These are phyloP conservation scores for Eueides isabella DNA, from an alignment of 1,140 invertebrate genomes.

Conservation along the genomic window DNA sequence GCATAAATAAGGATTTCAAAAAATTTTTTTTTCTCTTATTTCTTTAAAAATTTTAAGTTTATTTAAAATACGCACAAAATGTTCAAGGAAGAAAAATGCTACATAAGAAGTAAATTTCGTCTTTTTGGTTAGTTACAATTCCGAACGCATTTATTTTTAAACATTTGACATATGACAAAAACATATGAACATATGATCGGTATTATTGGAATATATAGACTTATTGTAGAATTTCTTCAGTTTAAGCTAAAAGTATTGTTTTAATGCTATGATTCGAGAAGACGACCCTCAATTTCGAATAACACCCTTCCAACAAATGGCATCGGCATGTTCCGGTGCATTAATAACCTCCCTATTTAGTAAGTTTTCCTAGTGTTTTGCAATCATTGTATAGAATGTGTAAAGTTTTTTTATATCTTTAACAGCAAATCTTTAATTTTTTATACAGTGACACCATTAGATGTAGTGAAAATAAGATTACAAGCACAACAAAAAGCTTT, in stretches of 20 bases:
- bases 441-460: constrained; percentile 96
- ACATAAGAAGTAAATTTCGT: not conserved
- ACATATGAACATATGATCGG: constrained; percentile 40
- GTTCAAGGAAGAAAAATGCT: no score
- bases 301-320: constrained; percentile 93
- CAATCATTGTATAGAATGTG: not conserved
- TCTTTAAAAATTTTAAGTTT: no score
- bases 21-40: no score
- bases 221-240: constrained; percentile 12
- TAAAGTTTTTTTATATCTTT: not conserved
- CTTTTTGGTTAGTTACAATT: not conserved
- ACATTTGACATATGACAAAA: constrained; percentile 26
- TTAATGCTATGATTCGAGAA: constrained; percentile 77
- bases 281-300: constrained; percentile 90
- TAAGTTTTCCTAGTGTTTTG: constrained; percentile 79
- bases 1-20: no score
- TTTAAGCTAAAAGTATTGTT: constrained; percentile 23
- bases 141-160: not conserved
- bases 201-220: constrained; percentile 9
- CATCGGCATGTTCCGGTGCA: constrained; percentile 94
- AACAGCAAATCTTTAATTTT: constrained; percentile 1
- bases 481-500: constrained; percentile 95
- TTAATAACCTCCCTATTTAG: constrained; percentile 94
- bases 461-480: constrained; percentile 98
- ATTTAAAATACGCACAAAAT: no score